Evolutionary conservation across 2,113 vertebrate species (phyloP).

Genomic region (Pachycephala philippinensis): DNA sequence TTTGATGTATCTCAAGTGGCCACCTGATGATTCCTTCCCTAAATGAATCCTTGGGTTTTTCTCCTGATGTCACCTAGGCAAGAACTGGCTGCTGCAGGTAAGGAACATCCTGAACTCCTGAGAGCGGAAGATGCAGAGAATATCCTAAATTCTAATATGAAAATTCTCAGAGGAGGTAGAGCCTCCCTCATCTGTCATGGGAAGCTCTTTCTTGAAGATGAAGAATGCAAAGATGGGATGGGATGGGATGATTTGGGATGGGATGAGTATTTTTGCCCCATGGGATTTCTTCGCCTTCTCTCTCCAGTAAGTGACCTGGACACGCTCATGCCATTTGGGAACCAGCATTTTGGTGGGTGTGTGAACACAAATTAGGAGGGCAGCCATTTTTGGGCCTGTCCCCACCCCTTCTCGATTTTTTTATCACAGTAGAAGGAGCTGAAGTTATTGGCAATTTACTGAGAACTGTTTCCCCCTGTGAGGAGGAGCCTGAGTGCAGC

Average conservation of each 20-base stretch:
- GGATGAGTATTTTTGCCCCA: background rate
- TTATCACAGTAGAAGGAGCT: background rate
- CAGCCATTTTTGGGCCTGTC: background rate
- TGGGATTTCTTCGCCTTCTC: background rate
- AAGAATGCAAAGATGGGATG: background rate
- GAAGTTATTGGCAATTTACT: background rate
- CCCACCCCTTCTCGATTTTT: background rate
- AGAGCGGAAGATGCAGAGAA: background rate
- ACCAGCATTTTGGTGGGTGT: background rate
- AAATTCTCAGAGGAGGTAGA: background rate
- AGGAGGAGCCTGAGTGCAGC: background rate
- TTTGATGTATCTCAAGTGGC: background rate
- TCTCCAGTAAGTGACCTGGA: too few species aligned
- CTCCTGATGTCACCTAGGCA: background rate
- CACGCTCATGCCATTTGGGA: background rate
- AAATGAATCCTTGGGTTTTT: background rate
- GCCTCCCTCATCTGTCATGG: background rate
- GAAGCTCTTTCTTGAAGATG: background rate
- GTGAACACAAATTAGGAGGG: background rate
- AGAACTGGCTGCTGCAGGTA: background rate
- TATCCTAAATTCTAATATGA: background rate
- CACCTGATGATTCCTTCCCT: background rate
- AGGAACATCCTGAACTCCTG: background rate
- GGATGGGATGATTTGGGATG: background rate
- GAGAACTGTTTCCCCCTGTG: background rate